Evolutionary conservation across 2,888 invertebrate species (phyloP).

Genomic region (Cabera pusaria): DNA sequence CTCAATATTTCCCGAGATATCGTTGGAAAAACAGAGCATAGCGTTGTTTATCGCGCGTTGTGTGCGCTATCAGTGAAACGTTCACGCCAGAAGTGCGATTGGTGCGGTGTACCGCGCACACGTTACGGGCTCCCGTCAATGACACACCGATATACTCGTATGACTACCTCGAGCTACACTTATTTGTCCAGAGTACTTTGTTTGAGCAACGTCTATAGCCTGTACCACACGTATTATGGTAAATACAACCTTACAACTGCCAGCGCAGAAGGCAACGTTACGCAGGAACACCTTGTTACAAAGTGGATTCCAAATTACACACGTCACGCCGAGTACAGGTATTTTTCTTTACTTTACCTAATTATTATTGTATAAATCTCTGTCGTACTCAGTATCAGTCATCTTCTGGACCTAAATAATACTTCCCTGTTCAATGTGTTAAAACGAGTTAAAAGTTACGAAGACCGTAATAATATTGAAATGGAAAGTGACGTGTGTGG

Average conservation of each 20-base stretch:
- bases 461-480: slow-evolving; percentile 7
- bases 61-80: slow-evolving; percentile 66
- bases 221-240: slow-evolving; percentile 25
- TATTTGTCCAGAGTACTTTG: slow-evolving; percentile 27
- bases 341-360: slow-evolving; percentile 1
- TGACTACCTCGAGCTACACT: slow-evolving; percentile 22
- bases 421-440: slow-evolving; percentile 1
- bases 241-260: slow-evolving; percentile 29
- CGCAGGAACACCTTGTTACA: slow-evolving; percentile 25
- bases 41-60: slow-evolving; percentile 66
- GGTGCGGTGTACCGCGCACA: slow-evolving; percentile 27
- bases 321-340: slow-evolving; percentile 17
- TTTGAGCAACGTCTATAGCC: slow-evolving; percentile 24
- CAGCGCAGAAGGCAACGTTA: slow-evolving; percentile 21
- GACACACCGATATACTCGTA: slow-evolving; percentile 31
- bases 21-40: slow-evolving; percentile 74
- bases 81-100: slow-evolving; percentile 38
- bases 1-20: slow-evolving; percentile 64
- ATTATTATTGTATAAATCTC: neutral
- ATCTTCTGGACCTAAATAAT: no score
- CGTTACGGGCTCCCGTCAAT: slow-evolving; percentile 37
- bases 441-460: neutral
- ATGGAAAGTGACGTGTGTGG: slow-evolving; percentile 17
- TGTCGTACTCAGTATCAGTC: no score
- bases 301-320: slow-evolving; percentile 9